Evolutionary conservation across 2,797 vertebrate species (phyloP).

Genomic region (Discoglossus pictus): DNA sequence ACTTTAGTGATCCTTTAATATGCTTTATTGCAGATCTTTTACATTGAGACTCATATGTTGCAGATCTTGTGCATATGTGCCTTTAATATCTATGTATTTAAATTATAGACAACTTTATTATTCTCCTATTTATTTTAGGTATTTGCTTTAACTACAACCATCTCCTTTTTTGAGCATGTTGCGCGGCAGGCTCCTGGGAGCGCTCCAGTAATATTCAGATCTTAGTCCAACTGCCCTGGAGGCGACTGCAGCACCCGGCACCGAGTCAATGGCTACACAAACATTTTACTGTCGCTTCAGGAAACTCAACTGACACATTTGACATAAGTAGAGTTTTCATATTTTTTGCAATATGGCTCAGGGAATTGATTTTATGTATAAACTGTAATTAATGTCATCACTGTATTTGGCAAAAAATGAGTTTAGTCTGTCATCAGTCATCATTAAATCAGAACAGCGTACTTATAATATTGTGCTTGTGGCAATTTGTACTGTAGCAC

Average conservation of each 20-base stretch:
- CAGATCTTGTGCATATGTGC: too few relatives aligned
- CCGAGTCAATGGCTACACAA: neutral
- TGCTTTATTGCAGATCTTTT: too few relatives aligned
- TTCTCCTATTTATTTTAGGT: too few relatives aligned
- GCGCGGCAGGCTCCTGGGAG: neutral
- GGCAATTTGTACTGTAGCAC: constrained; percentile 15
- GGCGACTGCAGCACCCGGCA: neutral
- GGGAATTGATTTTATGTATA: constrained; percentile 18
- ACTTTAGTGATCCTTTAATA: too few relatives aligned
- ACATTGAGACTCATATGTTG: too few relatives aligned
- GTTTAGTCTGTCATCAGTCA: constrained; percentile 13
- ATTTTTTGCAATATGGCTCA: constrained; percentile 8
- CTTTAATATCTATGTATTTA: too few relatives aligned
- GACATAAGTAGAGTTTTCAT: neutral
- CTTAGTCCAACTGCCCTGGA: neutral
- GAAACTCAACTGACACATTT: constrained; percentile 18
- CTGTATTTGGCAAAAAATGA: constrained; percentile 20
- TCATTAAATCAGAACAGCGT: constrained; percentile 2
- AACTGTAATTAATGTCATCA: constrained; percentile 26
- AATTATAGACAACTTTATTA: too few relatives aligned
- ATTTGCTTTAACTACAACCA: neutral
- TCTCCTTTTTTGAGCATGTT: neutral
- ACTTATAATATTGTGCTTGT: constrained; percentile 10
- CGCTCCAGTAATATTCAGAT: neutral
- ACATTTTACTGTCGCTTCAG: constrained; percentile 1